Base-by-base conservation (phyloP, 2,797 vertebrate genomes). In the Bradypus variegatus region DNA sequence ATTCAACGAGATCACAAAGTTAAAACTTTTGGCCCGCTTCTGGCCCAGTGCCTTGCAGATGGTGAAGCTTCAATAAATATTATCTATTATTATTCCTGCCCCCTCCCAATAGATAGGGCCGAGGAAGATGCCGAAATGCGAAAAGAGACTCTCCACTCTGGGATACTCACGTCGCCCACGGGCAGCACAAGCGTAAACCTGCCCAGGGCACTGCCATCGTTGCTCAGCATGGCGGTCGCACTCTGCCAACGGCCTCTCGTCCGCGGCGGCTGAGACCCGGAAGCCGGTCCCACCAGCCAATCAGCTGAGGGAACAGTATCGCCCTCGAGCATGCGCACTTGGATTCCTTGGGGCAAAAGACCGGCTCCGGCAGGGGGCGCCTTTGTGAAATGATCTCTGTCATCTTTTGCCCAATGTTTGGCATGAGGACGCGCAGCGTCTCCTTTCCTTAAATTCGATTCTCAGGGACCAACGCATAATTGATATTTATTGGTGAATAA, bases 151-250 rank as follows among this genome's bases (percentile, higher is more conserved):
- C 41, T 41, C 3, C 15, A 70, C 60, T 45, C 12, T 29, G 23
- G 31, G 23, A 93, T 95, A 96, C 95, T 96, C 89, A 96, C 95
- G 0, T 83, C 72, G 11, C 89, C 16, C 76, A 96, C 80, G 0
- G 94, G 72, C 38, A 96, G 69, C 53, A 62, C 3, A 4, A 94
- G 64, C 2, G 80, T 21, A 81, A 95, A 94, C 27, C 27, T 55
- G 6, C 70, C 62, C 75, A 79, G 55, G 31, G 73, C 8, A 3
- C 31, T 45, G 95, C 95, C 95, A 95, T 95, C 62, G 58, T 67
- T 1, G 8, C 62, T 88, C 65, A 89, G 62, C 92, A 93, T 94
- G 92, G 93, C 89, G 8, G 94, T 94, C 95, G 65, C 25, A 2
- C 50, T 33, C 45, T 2, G 7, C 31, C 85, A 94, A 95, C 94